These are phyloP conservation scores for Platycercus adscitus DNA, from an alignment of 2,113 vertebrate genomes.

Conservation along the genomic window DNA sequence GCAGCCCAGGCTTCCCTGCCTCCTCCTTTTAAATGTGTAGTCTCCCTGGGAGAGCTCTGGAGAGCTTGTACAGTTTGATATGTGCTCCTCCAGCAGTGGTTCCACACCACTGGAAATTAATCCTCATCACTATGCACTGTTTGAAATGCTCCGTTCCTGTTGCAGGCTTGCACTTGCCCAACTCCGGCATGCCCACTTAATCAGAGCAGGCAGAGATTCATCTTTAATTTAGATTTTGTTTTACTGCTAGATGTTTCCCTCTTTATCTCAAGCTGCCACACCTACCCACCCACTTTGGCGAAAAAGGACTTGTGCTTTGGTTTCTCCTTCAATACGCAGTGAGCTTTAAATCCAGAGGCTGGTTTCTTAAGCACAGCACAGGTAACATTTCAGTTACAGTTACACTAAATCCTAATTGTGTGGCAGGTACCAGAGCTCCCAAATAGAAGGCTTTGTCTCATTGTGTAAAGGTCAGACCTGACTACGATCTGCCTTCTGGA, in stretches of 20 bases:
- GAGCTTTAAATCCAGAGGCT: not conserved
- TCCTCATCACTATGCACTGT: fast-evolving
- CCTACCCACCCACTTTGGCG: not conserved
- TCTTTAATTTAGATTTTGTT: not conserved
- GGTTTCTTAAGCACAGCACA: not conserved
- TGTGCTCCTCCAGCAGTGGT: not conserved
- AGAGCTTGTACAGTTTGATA: fast-evolving
- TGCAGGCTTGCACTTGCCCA: not conserved
- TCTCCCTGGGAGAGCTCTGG: not conserved
- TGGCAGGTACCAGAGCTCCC: not conserved
- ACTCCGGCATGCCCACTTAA: not conserved
- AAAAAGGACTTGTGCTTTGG: not conserved
- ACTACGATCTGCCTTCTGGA: fast-evolving
- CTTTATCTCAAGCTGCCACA: not conserved
- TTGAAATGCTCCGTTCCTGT: not conserved
- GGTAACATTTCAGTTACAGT: not conserved
- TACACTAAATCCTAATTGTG: not conserved
- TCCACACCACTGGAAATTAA: not conserved
- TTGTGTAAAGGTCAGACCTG: not conserved
- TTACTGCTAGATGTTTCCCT: not conserved
- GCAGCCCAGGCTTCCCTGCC: not conserved
- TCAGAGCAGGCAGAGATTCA: not conserved
- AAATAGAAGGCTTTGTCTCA: not conserved
- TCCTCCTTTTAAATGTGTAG: not conserved
- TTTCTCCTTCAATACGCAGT: not conserved